Evolutionary conservation across 92 coral and sea anemone genomes (phyloP).

Genomic region (Parazoanthus atlanticus): DNA sequence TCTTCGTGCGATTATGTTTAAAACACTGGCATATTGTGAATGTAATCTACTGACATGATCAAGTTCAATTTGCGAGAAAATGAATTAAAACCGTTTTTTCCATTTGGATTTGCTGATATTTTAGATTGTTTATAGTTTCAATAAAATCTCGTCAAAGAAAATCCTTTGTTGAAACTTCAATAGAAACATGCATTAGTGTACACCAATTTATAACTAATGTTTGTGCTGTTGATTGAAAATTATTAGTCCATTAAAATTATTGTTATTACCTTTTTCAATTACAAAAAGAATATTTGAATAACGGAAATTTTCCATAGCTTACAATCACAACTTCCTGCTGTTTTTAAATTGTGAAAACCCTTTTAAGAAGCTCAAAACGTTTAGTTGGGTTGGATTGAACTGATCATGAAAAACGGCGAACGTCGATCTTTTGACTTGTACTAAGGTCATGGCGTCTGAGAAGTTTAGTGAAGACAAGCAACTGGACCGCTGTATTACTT

Average conservation of each 20-base stretch:
- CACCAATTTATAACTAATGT: not conserved
- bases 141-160: conserved; percentile 16
- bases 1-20: not conserved
- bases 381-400: too few species aligned
- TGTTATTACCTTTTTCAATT: not conserved
- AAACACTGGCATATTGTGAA: too few species aligned
- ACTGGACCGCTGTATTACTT: too few species aligned
- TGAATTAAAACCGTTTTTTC: not conserved
- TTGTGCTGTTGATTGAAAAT: conserved; percentile 7
- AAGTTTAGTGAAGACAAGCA: too few species aligned
- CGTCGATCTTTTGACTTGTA: too few species aligned
- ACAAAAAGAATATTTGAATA: not conserved
- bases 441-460: too few species aligned
- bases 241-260: not conserved
- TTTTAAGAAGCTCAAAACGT: not conserved
- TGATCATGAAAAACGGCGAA: too few species aligned
- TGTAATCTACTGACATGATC: too few species aligned
- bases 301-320: not conserved
- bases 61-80: not conserved
- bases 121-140: not conserved
- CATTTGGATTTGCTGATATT: not conserved
- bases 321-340: not conserved
- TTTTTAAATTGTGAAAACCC: not conserved
- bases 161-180: conserved; percentile 3
- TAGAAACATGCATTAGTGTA: not conserved